Conservation (phyloP, 2,113 vertebrate genomes). For the Nibea albiflora region DNA sequence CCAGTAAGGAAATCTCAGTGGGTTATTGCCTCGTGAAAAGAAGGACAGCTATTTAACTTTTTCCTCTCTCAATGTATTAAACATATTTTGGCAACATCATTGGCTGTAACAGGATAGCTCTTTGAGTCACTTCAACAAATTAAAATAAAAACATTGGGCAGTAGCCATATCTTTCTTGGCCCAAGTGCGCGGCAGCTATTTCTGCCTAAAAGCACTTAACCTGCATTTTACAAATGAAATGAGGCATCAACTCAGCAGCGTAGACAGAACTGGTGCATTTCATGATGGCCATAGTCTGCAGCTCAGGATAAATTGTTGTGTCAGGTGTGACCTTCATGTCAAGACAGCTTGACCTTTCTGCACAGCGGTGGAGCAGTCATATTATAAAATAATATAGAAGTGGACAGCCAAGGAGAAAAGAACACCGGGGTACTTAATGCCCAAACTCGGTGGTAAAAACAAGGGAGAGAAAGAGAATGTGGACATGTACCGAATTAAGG, state of each 20-base stretch:
- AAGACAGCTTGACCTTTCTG: slow-evolving; percentile 51
- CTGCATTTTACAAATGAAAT: slow-evolving; percentile 68
- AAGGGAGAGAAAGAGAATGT: slow-evolving; percentile 2
- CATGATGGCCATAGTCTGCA: slow-evolving; percentile 38
- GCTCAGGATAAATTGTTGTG: slow-evolving; percentile 59
- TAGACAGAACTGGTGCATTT: slow-evolving; percentile 47
- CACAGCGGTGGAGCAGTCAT: slow-evolving; percentile 30
- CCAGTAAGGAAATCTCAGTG: neutral
- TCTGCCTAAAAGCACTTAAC: slow-evolving; percentile 69
- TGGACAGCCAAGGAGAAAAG: slow-evolving; percentile 56
- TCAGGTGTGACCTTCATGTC: slow-evolving; percentile 62
- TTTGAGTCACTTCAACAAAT: slow-evolving; percentile 46
- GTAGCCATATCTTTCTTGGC: slow-evolving; percentile 53
- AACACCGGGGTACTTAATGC: neutral
- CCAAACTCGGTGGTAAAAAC: neutral
- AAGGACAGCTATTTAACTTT: slow-evolving; percentile 2
- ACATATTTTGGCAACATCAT: slow-evolving; percentile 27
- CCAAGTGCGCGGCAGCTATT: slow-evolving; percentile 30
- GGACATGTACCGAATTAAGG: neutral
- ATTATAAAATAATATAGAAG: slow-evolving; percentile 45
- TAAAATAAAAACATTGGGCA: slow-evolving; percentile 69
- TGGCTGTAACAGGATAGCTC: slow-evolving; percentile 18
- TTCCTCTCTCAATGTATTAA: slow-evolving; percentile 8
- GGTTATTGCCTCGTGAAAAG: neutral
- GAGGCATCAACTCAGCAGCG: slow-evolving; percentile 21